Percentiles rank a stretch among this genome's conserved stretches.
These are phyloP conservation scores for Turritopsis rubra DNA, from an alignment of 30 jellyfish, hydroid and myxozoan genomes.

Conservation along the genomic window DNA sequence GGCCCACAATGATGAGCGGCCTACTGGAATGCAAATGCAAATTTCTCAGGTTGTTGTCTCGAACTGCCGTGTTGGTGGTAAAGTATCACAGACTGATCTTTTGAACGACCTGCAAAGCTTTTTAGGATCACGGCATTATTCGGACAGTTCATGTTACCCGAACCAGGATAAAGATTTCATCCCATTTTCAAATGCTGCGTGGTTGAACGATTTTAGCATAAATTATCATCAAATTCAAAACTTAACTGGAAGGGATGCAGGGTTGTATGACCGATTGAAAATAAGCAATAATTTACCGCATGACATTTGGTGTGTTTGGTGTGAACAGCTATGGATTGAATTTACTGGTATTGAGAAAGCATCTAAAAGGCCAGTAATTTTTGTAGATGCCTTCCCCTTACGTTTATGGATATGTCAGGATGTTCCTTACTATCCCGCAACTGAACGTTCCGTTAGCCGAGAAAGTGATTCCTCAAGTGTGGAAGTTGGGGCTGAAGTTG, in stretches of 20 bases:
- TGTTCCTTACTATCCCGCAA: conserved; percentile 3
- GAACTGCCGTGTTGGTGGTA: conserved; percentile 78
- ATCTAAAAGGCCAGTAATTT: conserved; percentile 78
- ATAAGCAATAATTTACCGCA: conserved; percentile 45
- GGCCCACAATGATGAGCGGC: conserved; percentile 70
- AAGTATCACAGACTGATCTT: conserved; percentile 71
- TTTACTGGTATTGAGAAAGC: conserved; percentile 67
- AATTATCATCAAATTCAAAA: conserved; percentile 51
- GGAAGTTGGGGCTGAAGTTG: conserved; percentile 4
- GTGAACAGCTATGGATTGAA: conserved; percentile 91
- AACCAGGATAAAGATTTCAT: conserved; percentile 38
- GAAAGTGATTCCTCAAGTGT: conserved; percentile 3
- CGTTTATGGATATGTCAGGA: conserved; percentile 82
- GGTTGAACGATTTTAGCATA: conserved; percentile 90
- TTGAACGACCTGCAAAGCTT: conserved; percentile 74
- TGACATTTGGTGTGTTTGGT: conserved; percentile 84
- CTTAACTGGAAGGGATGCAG: conserved; percentile 25
- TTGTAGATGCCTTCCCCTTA: conserved; percentile 87
- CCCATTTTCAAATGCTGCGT: conserved; percentile 66
- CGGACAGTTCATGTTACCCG: conserved; percentile 56
- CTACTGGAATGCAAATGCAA: conserved; percentile 75
- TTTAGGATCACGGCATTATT: conserved; percentile 60
- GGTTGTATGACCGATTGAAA: background rate
- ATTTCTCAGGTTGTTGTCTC: conserved; percentile 87
- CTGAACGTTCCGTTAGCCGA: background rate